Conservation (phyloP, 2,888 invertebrate species). For the Lepas anatifera region DNA sequence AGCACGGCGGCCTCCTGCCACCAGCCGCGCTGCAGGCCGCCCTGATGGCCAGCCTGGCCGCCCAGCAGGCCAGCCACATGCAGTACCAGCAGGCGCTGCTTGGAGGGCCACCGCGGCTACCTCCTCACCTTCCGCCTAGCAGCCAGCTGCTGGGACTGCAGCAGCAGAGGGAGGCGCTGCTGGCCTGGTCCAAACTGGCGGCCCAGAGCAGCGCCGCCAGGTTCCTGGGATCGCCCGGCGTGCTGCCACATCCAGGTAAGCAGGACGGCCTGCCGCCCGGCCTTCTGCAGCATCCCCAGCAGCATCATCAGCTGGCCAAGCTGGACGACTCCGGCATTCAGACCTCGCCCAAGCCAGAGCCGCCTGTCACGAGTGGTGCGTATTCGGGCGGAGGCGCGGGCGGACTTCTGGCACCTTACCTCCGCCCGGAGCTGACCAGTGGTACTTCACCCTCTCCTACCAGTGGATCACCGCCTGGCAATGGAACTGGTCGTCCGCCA, state of each 20-base stretch:
- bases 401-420: background rate
- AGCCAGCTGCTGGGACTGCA: slow-evolving; percentile 7
- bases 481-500: background rate
- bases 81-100: slow-evolving; percentile 13
- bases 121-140: background rate
- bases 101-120: background rate
- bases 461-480: background rate
- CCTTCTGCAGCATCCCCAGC: too few species aligned
- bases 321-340: slow-evolving; percentile 14
- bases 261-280: background rate
- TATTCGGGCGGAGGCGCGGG: background rate
- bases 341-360: background rate
- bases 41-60: slow-evolving; percentile 11
- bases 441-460: background rate
- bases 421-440: background rate
- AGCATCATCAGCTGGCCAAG: background rate
- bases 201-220: background rate
- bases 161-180: slow-evolving; percentile 9
- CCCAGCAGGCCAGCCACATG: slow-evolving; percentile 13
- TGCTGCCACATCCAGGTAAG: background rate
- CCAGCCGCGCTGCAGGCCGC: slow-evolving; percentile 4
- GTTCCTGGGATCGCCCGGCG: background rate
- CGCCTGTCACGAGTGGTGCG: too few species aligned
- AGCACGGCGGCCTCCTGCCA: slow-evolving; percentile 7
- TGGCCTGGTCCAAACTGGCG: slow-evolving; percentile 12